A percentile compares a stretch with the other conserved stretches of the same genome.
phyloP scores from a whole-genome alignment of 2,797 vertebrate genomes.

The Euphonia xanthogaster region DNA sequence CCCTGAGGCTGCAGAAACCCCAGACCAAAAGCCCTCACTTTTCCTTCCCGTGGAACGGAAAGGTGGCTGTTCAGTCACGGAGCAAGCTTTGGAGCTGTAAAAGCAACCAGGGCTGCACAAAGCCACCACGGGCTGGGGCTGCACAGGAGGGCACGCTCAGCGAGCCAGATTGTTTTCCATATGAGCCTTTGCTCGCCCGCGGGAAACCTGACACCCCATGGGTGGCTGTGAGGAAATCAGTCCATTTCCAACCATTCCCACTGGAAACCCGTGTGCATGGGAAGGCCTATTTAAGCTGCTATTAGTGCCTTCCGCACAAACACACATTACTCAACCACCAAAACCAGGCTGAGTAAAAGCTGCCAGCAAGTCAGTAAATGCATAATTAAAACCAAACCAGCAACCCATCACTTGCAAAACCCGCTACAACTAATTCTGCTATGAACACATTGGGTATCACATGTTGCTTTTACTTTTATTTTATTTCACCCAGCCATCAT shows the following conservation, averaged over 20 bases:
- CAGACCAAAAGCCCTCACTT: not conserved
- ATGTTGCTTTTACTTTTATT: not conserved
- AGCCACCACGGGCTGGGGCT: rapidly evolving
- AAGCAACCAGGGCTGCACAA: not conserved
- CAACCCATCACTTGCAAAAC: not conserved
- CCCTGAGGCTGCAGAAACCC: conserved; percentile 27
- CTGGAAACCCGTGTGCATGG: not conserved
- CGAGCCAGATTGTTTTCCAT: conserved; percentile 36
- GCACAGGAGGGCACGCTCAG: not conserved
- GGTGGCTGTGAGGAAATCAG: conserved; percentile 40
- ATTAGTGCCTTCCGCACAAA: conserved; percentile 10
- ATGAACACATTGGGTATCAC: not conserved
- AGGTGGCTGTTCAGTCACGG: not conserved
- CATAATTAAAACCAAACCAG: conserved; percentile 24
- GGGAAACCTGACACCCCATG: conserved; percentile 49
- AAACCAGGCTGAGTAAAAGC: not conserved
- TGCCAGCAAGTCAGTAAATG: conserved; percentile 1
- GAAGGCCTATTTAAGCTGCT: not conserved
- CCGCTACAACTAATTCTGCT: not conserved
- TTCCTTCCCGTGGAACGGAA: not conserved
- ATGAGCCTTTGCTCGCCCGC: not conserved
- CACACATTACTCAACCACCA: not conserved
- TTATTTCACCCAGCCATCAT: not conserved
- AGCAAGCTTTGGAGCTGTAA: not conserved
- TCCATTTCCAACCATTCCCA: conserved; percentile 26